These are phyloP conservation scores for Semnornis frantzii DNA, from an alignment of 2,113 vertebrate genomes.

Conservation along the genomic window DNA sequence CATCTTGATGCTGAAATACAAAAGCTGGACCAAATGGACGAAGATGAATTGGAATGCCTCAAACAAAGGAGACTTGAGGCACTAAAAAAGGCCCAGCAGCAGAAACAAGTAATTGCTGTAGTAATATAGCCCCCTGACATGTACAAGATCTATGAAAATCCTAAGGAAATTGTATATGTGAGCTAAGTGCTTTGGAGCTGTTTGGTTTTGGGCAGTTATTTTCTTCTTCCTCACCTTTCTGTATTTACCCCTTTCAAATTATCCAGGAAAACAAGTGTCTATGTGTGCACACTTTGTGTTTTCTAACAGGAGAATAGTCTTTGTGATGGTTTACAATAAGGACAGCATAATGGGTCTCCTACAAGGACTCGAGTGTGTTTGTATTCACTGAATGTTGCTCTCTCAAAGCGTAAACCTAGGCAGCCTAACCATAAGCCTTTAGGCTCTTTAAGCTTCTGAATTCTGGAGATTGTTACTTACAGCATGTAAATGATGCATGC, in stretches of 20 bases:
- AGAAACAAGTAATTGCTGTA: slow-evolving; percentile 89
- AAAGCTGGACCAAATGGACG: slow-evolving; percentile 90
- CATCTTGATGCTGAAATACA: slow-evolving; percentile 89
- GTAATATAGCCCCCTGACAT: neutral
- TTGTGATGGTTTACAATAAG: neutral
- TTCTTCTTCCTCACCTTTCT: neutral
- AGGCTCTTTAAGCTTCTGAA: neutral
- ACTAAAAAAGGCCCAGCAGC: slow-evolving; percentile 92
- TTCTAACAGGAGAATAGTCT: neutral
- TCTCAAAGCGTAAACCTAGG: neutral
- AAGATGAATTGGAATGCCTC: slow-evolving; percentile 90
- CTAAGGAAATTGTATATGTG: neutral
- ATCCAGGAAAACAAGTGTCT: neutral
- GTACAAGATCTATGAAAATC: neutral
- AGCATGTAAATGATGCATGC: neutral
- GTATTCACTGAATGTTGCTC: neutral
- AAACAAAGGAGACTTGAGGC: slow-evolving; percentile 91
- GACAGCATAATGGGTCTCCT: neutral
- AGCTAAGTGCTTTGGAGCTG: neutral
- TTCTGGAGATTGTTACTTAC: neutral
- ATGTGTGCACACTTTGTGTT: neutral
- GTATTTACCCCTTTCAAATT: neutral
- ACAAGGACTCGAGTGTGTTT: neutral
- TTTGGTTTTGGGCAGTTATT: neutral
- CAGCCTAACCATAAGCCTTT: neutral